Base-by-base conservation (phyloP, 2,113 vertebrate genomes). In the Apteryx mantelli region DNA sequence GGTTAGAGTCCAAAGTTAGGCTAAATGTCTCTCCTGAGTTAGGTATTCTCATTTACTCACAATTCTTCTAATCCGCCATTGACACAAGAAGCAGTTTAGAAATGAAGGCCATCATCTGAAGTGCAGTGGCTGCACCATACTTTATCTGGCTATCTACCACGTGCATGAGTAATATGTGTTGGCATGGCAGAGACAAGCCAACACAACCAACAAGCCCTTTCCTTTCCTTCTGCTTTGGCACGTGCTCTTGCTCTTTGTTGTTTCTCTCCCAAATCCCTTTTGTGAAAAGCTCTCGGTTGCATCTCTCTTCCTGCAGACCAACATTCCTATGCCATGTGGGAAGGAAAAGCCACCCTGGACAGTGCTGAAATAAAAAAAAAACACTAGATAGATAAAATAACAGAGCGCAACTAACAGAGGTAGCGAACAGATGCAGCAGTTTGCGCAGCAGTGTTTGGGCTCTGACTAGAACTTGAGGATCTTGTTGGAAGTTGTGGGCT, bases 231-330 rank as follows among this genome's bases (percentile, higher is more conserved):
- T 76, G 15, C 16, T 9, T 48, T 50, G 3, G 22, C 8, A 16
- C 3, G 4, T 26, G 3, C 2, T 70, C 28, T 40, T 4, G 70
- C 18, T 3, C 44, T 9, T 4, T 0, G 0, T 17, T 48, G 9
- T n/a, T 60, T 4, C 36, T 36, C 34, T 82, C 12, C 44, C 36
- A 19, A 11, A 5, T 40, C 2, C 15, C 10, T 56, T 19, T 19
- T 66, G 24, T 5, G 7, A 77, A 9, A 26, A 92, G 32, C 15
- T 78, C 53, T 38, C 1, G 1, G 3, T 63, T 8, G 1, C 9
- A 12, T 13, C 10, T 81, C 4, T 53, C 5, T 53, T 10, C 17
- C 30, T 69, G 24, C 9, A 44, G 4, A 3, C 40, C 8, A 38
- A 42, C 18, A 21, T 63, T 82, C 13, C 24, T 18, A 25, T 17